phyloP scores from a whole-genome alignment of 2,888 invertebrate species.

The Oscheius sp. region DNA sequence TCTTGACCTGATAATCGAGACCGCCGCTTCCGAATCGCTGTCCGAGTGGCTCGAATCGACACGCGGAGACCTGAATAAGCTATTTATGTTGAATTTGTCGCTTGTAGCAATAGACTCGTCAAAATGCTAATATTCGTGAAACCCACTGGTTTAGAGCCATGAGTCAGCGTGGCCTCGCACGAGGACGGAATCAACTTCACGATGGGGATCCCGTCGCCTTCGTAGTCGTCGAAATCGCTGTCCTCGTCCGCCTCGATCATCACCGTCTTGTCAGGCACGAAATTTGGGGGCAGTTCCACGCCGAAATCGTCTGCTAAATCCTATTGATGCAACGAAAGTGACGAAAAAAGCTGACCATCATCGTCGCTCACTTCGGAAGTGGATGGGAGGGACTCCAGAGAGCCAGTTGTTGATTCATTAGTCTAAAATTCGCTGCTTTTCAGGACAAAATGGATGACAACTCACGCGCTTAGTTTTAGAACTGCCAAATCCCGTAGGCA shows the following conservation, averaged over 20 bases:
- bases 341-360: not conserved
- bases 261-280: constrained; percentile 54
- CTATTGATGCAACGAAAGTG: not conserved
- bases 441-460: not conserved
- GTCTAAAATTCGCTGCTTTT: not conserved
- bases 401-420: constrained; percentile 14
- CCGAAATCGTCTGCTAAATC: constrained; percentile 59
- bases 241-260: constrained; percentile 63
- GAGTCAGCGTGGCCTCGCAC: constrained; percentile 83
- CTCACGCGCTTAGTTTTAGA: constrained; percentile 11
- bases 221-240: constrained; percentile 68
- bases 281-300: constrained; percentile 68
- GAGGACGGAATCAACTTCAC: constrained; percentile 76
- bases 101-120: no score
- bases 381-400: constrained; percentile 8
- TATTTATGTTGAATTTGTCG: no score
- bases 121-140: not conserved
- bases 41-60: constrained; percentile 93
- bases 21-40: constrained; percentile 90
- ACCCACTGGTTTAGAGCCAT: constrained; percentile 86
- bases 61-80: constrained; percentile 79
- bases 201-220: constrained; percentile 71
- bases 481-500: constrained; percentile 8
- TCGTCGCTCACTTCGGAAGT: constrained; percentile 23
- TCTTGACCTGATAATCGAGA: constrained; percentile 88